Evolutionary conservation across 1,140 invertebrate species (phyloP).

Genomic region (Musca vetustissima): DNA sequence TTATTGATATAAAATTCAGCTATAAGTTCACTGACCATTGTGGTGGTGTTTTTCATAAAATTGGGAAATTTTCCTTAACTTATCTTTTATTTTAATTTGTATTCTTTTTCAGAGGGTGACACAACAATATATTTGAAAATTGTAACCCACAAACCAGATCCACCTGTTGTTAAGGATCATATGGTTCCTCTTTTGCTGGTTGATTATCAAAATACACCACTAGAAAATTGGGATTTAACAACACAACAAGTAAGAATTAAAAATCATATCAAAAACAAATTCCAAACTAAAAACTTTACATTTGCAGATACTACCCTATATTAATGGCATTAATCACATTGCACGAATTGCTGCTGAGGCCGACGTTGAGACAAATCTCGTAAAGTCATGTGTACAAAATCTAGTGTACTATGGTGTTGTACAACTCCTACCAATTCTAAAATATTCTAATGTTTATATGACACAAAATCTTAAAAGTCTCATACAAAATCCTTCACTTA

Average conservation of each 20-base stretch:
- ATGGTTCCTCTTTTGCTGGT: slow-evolving; percentile 81
- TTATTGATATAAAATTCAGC: too few species aligned
- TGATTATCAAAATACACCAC: slow-evolving; percentile 44
- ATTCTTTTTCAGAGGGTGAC: slow-evolving; percentile 64
- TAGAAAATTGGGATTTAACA: slow-evolving; percentile 86
- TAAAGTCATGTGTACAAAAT: slow-evolving; percentile 94
- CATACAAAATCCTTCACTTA: slow-evolving; percentile 69
- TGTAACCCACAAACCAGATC: slow-evolving; percentile 73
- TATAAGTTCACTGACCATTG: too few species aligned
- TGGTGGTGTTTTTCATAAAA: too few species aligned
- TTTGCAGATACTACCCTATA: slow-evolving; percentile 77
- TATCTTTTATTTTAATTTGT: too few species aligned
- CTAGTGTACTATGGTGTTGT: slow-evolving; percentile 74
- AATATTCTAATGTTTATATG: slow-evolving; percentile 92
- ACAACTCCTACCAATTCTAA: slow-evolving; percentile 85
- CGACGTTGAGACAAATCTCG: slow-evolving; percentile 90
- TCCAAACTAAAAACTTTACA: slow-evolving; percentile 4
- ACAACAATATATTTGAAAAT: slow-evolving; percentile 82
- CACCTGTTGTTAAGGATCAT: slow-evolving; percentile 81
- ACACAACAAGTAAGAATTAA: slow-evolving; percentile 71
- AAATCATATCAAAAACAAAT: not conserved
- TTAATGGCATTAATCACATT: slow-evolving; percentile 91
- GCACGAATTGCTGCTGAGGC: slow-evolving; percentile 78
- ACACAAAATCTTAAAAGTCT: slow-evolving; percentile 79
- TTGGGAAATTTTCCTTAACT: too few species aligned